A percentile compares a stretch with the other conserved stretches of the same genome.
phyloP scores from a whole-genome alignment of 2,113 vertebrate species.

The Coracopsis vasa region DNA sequence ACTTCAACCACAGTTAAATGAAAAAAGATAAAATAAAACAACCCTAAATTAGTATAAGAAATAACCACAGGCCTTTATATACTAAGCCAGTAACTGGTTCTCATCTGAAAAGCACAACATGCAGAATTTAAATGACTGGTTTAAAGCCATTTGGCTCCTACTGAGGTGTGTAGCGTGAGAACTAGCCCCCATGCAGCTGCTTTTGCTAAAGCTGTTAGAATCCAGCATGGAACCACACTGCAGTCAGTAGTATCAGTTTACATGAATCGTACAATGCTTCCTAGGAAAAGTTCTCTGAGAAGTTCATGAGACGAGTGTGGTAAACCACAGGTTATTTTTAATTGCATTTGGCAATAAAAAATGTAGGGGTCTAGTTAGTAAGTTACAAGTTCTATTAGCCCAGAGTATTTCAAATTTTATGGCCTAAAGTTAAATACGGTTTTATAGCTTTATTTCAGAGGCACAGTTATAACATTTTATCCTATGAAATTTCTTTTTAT shows the following conservation, averaged over 20 bases:
- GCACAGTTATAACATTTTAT: neutral
- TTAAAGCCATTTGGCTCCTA: neutral
- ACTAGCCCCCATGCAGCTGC: neutral
- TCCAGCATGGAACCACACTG: neutral
- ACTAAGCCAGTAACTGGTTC: neutral
- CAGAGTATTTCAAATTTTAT: neutral
- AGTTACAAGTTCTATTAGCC: neutral
- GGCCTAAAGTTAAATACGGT: neutral
- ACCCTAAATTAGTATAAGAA: neutral
- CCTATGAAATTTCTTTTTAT: neutral
- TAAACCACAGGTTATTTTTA: neutral
- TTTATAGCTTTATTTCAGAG: constrained; percentile 12
- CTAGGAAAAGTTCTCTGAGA: neutral
- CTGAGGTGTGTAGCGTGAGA: neutral
- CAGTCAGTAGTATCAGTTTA: neutral
- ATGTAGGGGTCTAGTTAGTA: neutral
- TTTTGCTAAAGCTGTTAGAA: neutral
- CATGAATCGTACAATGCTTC: neutral
- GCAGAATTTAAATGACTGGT: neutral
- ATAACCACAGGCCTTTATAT: constrained; percentile 14
- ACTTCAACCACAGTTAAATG: neutral
- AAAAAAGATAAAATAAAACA: neutral
- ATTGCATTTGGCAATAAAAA: neutral
- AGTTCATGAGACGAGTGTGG: neutral
- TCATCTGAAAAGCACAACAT: neutral